A percentile compares a stretch with the other conserved stretches of the same genome.
These are phyloP conservation scores for Hemicordylus capensis DNA, from an alignment of 2,113 vertebrate species.

Conservation along the genomic window DNA sequence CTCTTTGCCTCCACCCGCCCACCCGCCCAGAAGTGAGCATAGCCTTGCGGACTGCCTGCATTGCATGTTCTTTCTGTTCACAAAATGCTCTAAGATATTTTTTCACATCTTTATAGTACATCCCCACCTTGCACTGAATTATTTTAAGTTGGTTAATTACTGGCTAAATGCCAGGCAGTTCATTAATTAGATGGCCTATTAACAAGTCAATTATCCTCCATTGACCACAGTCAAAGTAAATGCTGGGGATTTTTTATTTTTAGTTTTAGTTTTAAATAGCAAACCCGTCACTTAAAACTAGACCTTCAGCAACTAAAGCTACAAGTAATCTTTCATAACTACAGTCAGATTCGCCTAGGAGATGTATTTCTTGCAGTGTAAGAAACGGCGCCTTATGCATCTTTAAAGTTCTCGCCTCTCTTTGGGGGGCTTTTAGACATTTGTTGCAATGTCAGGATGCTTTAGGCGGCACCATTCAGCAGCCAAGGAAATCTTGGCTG, in stretches of 20 bases:
- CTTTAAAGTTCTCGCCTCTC: neutral
- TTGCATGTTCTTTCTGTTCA: too few species aligned
- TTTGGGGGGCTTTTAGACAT: conserved; percentile 22
- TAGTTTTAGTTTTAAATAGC: too few species aligned
- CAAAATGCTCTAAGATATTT: too few species aligned
- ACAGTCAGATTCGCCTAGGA: neutral
- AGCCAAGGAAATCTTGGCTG: conserved; percentile 41
- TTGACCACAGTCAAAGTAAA: neutral
- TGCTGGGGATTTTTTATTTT: neutral
- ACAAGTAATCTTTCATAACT: fast-evolving
- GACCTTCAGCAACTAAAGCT: neutral
- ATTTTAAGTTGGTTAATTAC: too few species aligned
- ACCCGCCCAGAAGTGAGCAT: too few species aligned
- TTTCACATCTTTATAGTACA: too few species aligned
- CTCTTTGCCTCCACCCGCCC: too few species aligned
- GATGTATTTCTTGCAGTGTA: neutral
- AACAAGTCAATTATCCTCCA: neutral
- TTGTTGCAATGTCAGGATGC: neutral
- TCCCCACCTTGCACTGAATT: too few species aligned
- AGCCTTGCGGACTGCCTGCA: too few species aligned
- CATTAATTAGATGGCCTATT: too few species aligned
- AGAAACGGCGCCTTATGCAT: neutral
- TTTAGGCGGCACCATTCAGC: neutral
- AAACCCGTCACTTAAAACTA: neutral
- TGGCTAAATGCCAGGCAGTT: too few species aligned